Evolutionary conservation across 2,888 invertebrate genomes (phyloP).

Genomic region (Adelphocoris suturalis): DNA sequence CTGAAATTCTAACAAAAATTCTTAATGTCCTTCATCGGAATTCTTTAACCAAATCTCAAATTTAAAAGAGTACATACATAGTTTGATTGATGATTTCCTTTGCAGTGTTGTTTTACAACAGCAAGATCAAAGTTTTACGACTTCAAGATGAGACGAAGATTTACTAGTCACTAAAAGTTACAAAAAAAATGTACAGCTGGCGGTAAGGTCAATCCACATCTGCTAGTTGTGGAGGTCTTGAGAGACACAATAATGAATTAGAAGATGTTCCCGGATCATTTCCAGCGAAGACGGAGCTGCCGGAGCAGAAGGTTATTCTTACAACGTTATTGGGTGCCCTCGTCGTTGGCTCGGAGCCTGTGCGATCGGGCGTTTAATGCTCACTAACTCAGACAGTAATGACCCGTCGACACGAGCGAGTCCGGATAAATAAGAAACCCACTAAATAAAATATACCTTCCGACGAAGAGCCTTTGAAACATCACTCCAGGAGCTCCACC

Average conservation of each 20-base stretch:
- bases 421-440: slow-evolving; percentile 57
- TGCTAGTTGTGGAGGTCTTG: slow-evolving; percentile 26
- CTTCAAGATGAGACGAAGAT: too few species aligned
- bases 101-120: too few species aligned
- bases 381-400: slow-evolving; percentile 67
- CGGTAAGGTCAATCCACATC: slow-evolving; percentile 46
- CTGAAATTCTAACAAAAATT: too few species aligned
- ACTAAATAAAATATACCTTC: slow-evolving; percentile 53
- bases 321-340: slow-evolving; percentile 55
- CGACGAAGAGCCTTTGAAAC: slow-evolving; percentile 47
- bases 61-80: too few species aligned
- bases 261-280: slow-evolving; percentile 43
- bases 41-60: too few species aligned
- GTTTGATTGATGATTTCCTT: too few species aligned
- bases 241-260: slow-evolving; percentile 43
- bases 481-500: background rate
- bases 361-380: slow-evolving; percentile 66
- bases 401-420: slow-evolving; percentile 66
- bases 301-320: slow-evolving; percentile 38
- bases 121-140: too few species aligned
- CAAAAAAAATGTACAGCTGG: slow-evolving; percentile 41
- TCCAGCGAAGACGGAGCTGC: background rate
- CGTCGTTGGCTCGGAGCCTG: slow-evolving; percentile 50
- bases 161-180: background rate
- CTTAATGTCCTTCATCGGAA: too few species aligned